Base-by-base conservation (phyloP, 2,888 invertebrate species). In the Luffia ferchaultella region DNA sequence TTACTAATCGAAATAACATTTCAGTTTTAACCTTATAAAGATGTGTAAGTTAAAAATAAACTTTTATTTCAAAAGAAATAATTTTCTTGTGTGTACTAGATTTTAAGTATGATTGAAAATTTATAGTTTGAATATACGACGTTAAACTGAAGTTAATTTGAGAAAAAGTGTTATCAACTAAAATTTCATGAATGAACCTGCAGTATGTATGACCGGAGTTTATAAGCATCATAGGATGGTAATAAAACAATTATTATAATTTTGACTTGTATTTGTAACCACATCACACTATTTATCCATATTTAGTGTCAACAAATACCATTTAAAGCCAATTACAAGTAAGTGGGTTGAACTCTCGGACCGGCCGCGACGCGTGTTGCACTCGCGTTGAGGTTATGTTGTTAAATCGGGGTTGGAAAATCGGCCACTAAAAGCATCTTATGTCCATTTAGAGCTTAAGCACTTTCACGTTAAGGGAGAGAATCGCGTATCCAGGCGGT, bases 341-440 rank as follows among this genome's bases (percentile, higher is more conserved):
- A 42, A n/a, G 15, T 2, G 16, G 17, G 53, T 51, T 42, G 60
- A 67, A 62, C 64, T 64, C 65, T 68, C 67, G 73, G 70, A 65
- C 68, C 74, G 71, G 69, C 5, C n/a, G 43, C 64, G 54, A 48
- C 67, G 68, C 69, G 69, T 67, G 67, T 67, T 73, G 73, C 71
- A 64, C 73, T 74, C 67, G 65, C 68, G 62, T 76, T 77, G 77
- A 82, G 83, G 83, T 82, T 83, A 83, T 83, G 82, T 83, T 83
- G 76, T 83, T 76, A 79, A 79, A 73, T 71, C 72, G 70, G 70
- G 20, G 16, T 76, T 76, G 65, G 63, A 72, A 68, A 76, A 73
- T 75, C 77, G 77, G 73, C 62, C 60, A 60, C 57, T 57, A 60
- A 60, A 61, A 54, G 57, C 58, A n/a, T n/a, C 55, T 54, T 54